Base-by-base conservation (phyloP, 2,888 invertebrate genomes). In the Leucoma salicis region DNA sequence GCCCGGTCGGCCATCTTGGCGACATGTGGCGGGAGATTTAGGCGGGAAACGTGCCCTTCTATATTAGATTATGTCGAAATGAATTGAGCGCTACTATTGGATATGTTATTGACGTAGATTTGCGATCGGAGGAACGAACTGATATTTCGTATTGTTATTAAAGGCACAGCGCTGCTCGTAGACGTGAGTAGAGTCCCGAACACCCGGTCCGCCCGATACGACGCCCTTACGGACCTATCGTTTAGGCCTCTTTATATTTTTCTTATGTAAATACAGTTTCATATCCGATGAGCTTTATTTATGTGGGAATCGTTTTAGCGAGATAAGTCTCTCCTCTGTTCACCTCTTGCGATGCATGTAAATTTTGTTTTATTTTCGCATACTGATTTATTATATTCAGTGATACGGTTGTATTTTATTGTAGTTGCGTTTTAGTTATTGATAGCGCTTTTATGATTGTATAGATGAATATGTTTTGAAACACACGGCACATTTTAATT, bases 261-360 rank as follows among this genome's bases (percentile, higher is more conserved):
- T 86, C 88, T 86, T 89, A 88, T 88, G 88, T 87, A 88, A 89
- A 89, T 89, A 84, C 83, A 53, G 77, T 81, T 87, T 88, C 84
- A 89, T 89, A 88, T 89, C 86, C 87, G 85, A 88, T 88, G 87
- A 89, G 87, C 87, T 89, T 89, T 89, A 89, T 88, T 89, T 89
- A 89, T 89, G 89, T 89, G 88, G 88, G 86, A 89, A 89, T 88
- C 88, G 87, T 85, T 89, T 85, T 86, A 78, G 82, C 85, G 76
- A 88, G 84, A 87, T 89, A 88, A 82, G 85, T 84, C 82, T 82
- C 75, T 78, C 70, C 77, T 73, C 74, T 79, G 82, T 80, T 82
- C 80, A 78, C 73, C 73, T 83, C 74, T 81, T 70, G 79, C 75
- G 80, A 81, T 75, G 77, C 76, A 81, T 80, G 79, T 72, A 77